Conservation (phyloP, 1,140 invertebrate species). For the Aradophagus sp. region DNA sequence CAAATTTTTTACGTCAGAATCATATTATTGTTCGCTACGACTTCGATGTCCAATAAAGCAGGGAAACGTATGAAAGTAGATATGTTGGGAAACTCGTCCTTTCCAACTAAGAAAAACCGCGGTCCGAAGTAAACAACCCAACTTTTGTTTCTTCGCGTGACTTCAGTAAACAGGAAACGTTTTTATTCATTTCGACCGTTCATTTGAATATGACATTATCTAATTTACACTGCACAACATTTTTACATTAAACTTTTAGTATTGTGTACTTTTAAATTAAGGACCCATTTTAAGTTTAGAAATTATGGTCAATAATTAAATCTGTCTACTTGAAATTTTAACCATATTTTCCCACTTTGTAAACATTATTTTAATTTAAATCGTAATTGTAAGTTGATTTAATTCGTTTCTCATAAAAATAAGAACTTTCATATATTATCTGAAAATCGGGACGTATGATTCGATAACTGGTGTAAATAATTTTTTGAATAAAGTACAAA, state of each 20-base stretch:
- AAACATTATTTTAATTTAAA: no score
- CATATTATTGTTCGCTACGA: conserved; percentile 24
- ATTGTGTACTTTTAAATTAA: no score
- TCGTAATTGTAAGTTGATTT: no score
- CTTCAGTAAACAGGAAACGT: conserved; percentile 16
- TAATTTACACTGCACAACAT: conserved; percentile 1
- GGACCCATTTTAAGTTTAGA: no score
- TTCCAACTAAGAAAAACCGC: conserved; percentile 1
- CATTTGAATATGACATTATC: conserved; percentile 9
- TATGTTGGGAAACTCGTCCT: conserved; percentile 9
- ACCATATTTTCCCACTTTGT: no score
- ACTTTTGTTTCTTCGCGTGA: conserved; percentile 13
- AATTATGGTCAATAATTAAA: no score
- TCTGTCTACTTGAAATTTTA: no score
- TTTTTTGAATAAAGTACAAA: no score
- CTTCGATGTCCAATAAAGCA: conserved; percentile 10
- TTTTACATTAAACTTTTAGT: not conserved
- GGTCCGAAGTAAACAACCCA: conserved; percentile 19
- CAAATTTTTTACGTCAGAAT: conserved; percentile 27
- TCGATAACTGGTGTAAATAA: no score
- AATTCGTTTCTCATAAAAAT: no score
- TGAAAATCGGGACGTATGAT: no score
- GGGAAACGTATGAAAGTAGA: conserved; percentile 21
- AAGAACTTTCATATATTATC: no score
- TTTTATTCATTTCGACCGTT: conserved; percentile 7